Evolutionary conservation across 2,113 vertebrate species (phyloP), one percentile per base, ranked within the genome.

Genomic region (Forbesichthys agassizii): DNA sequence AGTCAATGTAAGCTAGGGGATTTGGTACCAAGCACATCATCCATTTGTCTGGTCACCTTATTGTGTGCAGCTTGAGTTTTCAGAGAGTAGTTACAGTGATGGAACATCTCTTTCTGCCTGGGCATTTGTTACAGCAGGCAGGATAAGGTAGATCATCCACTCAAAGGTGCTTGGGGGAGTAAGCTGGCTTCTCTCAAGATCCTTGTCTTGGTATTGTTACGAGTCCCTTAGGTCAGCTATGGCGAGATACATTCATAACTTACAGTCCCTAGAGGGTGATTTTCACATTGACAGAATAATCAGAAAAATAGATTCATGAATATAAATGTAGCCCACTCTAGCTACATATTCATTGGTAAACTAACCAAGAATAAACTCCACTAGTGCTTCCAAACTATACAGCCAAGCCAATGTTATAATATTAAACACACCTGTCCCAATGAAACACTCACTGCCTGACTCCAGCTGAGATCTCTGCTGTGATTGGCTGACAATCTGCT

Each of bases 401-500:
- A 42, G 36, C 7, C 36, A 42, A 42, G 36, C 5, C 36, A 42
- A 42, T 7, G 36, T 42, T 42, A 6, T 42, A 42, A 42, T 42
- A 6, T 42, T 42, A 42, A 42, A 36, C 48, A 27, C 18, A 54
- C 64, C 13, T 13, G 66, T 79, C 51, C 51, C 36, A 59, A 61
- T 75, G 61, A 48, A 72, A 75, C 8, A 3, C 64, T 71, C 56
- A 46, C 73, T 79, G 84, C 81, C 85, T 84, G 65, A 71, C 81
- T 69, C 72, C 78, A 82, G 75, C 70, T 59, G 51, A 60, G 55
- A 71, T 79, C 64, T 64, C 71, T 6, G 66, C 53, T 72, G n/a
- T 77, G 78, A 83, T 83, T 83, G 86, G 69, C 74, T 83, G 77
- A 82, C 66, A 82, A 87, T 88, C 79, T 42, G 36, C 36, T 42